A percentile compares a stretch with the other conserved stretches of the same genome.
phyloP scores from a whole-genome alignment of 2,113 vertebrate genomes.

The Alectura lathami region DNA sequence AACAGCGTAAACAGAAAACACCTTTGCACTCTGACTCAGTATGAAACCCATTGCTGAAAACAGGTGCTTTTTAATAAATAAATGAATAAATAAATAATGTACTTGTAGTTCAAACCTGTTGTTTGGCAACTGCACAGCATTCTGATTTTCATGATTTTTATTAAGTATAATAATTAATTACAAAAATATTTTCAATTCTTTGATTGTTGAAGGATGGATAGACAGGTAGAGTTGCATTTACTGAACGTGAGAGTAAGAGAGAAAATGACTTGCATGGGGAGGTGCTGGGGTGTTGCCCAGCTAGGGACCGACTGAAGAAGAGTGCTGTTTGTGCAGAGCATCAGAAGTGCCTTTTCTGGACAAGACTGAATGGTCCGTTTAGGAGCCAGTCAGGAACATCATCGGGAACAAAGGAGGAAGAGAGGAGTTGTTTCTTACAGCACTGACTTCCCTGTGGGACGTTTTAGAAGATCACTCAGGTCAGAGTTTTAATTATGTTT shows the following conservation, averaged over 20 bases:
- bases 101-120: neutral
- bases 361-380: too few relatives aligned
- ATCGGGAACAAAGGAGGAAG: neutral
- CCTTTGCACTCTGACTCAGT: neutral
- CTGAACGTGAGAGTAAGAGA: neutral
- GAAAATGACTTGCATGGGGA: neutral
- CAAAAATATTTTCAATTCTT: neutral
- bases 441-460: neutral
- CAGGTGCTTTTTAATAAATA: too few relatives aligned
- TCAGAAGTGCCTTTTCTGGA: neutral
- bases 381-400: neutral
- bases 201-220: neutral
- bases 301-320: rapidly evolving
- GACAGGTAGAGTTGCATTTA: neutral
- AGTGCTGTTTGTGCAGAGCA: neutral
- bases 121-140: neutral
- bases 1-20: neutral
- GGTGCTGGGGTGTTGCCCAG: neutral
- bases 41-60: neutral
- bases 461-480: neutral
- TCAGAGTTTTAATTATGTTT: conserved; percentile 42
- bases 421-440: neutral
- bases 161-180: neutral
- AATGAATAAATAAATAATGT: too few relatives aligned
- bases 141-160: neutral